Evolutionary conservation across 2,113 vertebrate species (phyloP), one percentile per base, ranked within the genome.

Genomic region (Junco hyemalis): DNA sequence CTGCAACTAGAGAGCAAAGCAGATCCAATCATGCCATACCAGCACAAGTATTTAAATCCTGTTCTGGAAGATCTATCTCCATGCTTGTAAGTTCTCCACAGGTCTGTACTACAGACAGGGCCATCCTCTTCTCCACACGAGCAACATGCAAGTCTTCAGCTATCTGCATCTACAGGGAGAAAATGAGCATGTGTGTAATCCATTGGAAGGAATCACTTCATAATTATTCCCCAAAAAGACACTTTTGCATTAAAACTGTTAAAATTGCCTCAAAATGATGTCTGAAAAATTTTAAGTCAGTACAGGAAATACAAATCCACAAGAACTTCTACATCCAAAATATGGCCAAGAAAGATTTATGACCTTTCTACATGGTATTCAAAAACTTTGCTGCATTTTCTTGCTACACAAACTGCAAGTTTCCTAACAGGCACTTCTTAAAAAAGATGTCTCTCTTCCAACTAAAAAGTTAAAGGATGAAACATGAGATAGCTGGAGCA

Each of bases 51-150:
- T 70, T 96, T 40, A 94, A 76, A 50, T 97, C 94, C 61, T 98
- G 98, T 48, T 99, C 98, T 44, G 98, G 97, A 48, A 97, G 86
- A 92, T 99, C 99, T 87, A 98, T 98, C 56, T 99, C 99, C 99
- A 99, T 99, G 81, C 96, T 98, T 38, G 98, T 99, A 86, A 99
- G 97, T 56, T 99, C 98, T 86, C 98, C 99, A 63, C 98, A 98
- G 66, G 98, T 97, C 54, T 98, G 96, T 35, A 97, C 95, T 13
- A 98, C 95, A 74, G 98, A 91, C 63, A 99, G 96, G 13, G 96
- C 98, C 93, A 99, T 86, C 35, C 81, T 98, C 90, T 96, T 99
- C 63, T 98, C 98, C 90, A 97, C 96, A 54, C 99, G 98, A 50
- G 98, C 99, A 47, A 98, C 97, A 8, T 99, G 98, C 80, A 99